Conservation (phyloP, 1,140 invertebrate species). For the Bilobella aurantiaca region DNA sequence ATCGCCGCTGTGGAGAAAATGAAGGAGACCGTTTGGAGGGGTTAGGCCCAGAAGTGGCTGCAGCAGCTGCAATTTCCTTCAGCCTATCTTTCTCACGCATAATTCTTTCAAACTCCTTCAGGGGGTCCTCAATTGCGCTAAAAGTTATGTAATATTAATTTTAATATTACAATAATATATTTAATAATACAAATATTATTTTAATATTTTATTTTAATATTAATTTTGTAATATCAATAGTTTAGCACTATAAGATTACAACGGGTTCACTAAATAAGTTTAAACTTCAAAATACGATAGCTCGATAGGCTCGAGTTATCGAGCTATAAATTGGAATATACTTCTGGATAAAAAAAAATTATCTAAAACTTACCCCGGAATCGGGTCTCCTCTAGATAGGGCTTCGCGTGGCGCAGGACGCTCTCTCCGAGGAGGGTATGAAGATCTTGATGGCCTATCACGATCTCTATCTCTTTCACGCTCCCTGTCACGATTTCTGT, state of each 20-base stretch:
- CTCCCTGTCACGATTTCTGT: conserved; percentile 4
- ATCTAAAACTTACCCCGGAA: not conserved
- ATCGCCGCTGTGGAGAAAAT: conserved; percentile 35
- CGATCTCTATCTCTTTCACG: conserved; percentile 8
- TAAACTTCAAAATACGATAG: too few relatives aligned
- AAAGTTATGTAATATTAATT: too few relatives aligned
- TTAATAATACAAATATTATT: too few relatives aligned
- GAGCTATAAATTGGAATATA: too few relatives aligned
- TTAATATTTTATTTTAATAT: too few relatives aligned
- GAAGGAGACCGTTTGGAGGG: conserved; percentile 27
- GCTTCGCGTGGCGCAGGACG: conserved; percentile 12
- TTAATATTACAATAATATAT: too few relatives aligned
- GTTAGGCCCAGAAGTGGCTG: conserved; percentile 17
- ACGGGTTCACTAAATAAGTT: too few relatives aligned
- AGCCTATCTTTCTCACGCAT: conserved; percentile 69
- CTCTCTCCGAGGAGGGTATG: not conserved
- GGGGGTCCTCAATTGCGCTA: conserved; percentile 64
- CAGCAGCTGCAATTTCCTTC: conserved; percentile 38
- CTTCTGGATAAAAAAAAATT: too few relatives aligned
- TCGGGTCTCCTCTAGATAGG: not conserved
- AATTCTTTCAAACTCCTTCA: conserved; percentile 74
- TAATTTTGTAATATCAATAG: too few relatives aligned
- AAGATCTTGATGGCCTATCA: not conserved
- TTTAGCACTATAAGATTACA: too few relatives aligned
- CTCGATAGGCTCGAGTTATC: too few relatives aligned